phyloP scores from a whole-genome alignment of 2,888 invertebrate genomes.

The Ophraella communa region DNA sequence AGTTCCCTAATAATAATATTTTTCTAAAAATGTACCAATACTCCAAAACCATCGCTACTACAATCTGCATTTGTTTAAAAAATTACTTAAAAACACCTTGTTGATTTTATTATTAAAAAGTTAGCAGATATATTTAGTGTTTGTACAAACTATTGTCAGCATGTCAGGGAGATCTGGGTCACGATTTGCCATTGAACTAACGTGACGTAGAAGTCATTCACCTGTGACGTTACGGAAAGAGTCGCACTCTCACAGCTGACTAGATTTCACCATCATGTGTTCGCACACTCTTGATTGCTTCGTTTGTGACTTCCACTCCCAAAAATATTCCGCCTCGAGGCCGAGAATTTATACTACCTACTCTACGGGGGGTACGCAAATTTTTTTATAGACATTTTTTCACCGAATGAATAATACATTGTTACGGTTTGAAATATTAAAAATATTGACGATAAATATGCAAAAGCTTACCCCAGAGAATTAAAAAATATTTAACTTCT shows the following conservation, averaged over 20 bases:
- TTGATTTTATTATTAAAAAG: neutral
- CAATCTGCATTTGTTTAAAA: too few relatives aligned
- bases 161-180: constrained; percentile 53
- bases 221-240: constrained; percentile 61
- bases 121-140: constrained; percentile 7
- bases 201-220: constrained; percentile 61
- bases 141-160: constrained; percentile 27
- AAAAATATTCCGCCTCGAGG: constrained; percentile 19
- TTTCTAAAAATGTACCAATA: too few relatives aligned
- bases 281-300: constrained; percentile 8
- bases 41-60: neutral
- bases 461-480: too few relatives aligned
- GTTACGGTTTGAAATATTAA: neutral
- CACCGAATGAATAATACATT: neutral
- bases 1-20: too few relatives aligned
- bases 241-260: constrained; percentile 46
- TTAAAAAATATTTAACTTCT: too few relatives aligned
- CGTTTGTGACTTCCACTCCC: constrained; percentile 26
- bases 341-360: neutral
- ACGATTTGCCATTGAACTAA: constrained; percentile 63
- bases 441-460: too few relatives aligned
- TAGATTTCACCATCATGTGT: constrained; percentile 30
- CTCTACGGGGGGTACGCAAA: constrained; percentile 8
- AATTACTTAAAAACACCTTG: neutral
- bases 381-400: neutral